Conservation (phyloP, 2,888 invertebrate genomes). For the Aleiodes testaceus region DNA sequence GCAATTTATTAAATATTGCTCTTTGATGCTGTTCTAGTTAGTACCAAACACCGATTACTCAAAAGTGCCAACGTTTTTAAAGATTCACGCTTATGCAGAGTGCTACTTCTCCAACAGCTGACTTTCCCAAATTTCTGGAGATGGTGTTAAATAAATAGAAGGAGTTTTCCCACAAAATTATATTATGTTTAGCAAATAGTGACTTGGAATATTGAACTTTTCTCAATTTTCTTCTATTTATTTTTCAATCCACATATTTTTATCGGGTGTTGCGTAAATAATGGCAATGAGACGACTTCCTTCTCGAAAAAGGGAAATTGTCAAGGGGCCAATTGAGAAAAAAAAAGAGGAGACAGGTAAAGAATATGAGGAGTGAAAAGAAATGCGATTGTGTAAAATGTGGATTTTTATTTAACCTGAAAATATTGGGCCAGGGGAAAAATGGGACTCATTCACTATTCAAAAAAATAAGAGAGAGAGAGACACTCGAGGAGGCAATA, state of each 20-base stretch:
- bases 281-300: neutral
- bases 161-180: conserved; percentile 12
- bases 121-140: too few species aligned
- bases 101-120: too few species aligned
- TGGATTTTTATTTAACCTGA: conserved; percentile 21
- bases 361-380: conserved; percentile 8
- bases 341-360: conserved; percentile 10
- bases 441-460: conserved; percentile 33
- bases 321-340: neutral
- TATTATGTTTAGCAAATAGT: conserved; percentile 18
- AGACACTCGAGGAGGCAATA: conserved; percentile 4
- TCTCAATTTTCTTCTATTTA: neutral
- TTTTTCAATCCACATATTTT: neutral
- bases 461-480: neutral
- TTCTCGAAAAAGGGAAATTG: neutral
- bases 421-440: conserved; percentile 38
- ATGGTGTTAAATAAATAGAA: conserved; percentile 25
- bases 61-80: conserved; percentile 49
- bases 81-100: conserved; percentile 43
- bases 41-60: conserved; percentile 48
- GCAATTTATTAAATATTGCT: conserved; percentile 70
- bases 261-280: conserved; percentile 3
- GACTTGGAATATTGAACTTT: neutral
- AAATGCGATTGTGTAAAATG: conserved; percentile 4
- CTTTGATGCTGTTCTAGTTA: conserved; percentile 51